phyloP scores from a whole-genome alignment of 2,888 invertebrate genomes.

The Hemaris fuciformis region DNA sequence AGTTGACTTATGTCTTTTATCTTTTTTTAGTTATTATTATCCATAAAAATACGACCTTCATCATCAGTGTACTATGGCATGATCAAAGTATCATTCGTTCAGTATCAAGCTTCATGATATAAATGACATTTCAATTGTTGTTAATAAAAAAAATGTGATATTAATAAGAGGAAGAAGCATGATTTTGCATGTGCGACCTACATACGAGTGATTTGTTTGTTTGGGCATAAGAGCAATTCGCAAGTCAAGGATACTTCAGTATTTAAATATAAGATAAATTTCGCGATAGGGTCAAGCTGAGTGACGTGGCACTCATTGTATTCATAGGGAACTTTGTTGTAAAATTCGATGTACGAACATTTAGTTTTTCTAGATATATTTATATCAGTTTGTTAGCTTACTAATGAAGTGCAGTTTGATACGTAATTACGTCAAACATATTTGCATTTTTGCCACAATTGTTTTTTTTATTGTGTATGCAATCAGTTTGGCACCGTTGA shows the following conservation, averaged over 20 bases:
- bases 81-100: no score
- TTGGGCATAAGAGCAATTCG: not conserved
- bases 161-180: not conserved
- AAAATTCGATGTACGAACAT: no score
- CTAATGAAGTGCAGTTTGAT: not conserved
- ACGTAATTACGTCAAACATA: not conserved
- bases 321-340: no score
- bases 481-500: not conserved
- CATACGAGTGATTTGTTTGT: not conserved
- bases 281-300: not conserved
- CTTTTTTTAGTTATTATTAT: no score
- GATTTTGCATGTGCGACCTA: not conserved
- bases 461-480: not conserved
- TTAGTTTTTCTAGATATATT: not conserved
- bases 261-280: not conserved
- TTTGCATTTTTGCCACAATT: not conserved
- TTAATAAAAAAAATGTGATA: not conserved
- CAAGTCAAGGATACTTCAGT: not conserved
- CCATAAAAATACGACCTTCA: no score
- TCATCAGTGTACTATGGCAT: no score
- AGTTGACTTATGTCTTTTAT: no score
- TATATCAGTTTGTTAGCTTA: not conserved
- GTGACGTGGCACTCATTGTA: no score
- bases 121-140: not conserved
- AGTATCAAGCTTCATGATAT: not conserved